Base-by-base conservation (phyloP, 2,113 vertebrate species). In the Misgurnus anguillicaudatus region DNA sequence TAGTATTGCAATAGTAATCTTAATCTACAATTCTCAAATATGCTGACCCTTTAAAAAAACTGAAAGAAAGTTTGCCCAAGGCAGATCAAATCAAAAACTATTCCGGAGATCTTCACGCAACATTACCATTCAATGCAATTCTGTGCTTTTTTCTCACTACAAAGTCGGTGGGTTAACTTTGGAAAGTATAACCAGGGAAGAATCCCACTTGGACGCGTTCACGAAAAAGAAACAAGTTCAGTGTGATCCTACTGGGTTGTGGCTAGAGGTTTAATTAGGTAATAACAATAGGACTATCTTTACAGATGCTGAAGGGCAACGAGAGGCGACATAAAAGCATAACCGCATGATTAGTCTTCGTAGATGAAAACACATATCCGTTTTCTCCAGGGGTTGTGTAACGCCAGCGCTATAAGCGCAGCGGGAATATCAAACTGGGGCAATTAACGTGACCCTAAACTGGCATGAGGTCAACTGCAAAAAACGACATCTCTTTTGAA, bases 271-370 rank as follows among this genome's bases (percentile, higher is more conserved):
- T 68, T 80, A 75, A 75, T 67, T 68, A 47, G 65, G 53, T 66
- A 80, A 80, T 75, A 75, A 75, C 79, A 80, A 80, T 68, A 61
- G 71, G 62, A 61, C 51, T 47, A 67, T 75, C 41, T 75, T 80
- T 60, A 80, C 16, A 79, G 38, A 70, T 63, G n/a, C 42, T 64
- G 48, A 79, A 63, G 51, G 9, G 64, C 77, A 70, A 24, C 61
- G 42, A 67, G n/a, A 31, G 36, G 62, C 36, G n/a, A 74, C 38
- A 70, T 75, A 69, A 79, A 75, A 79, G 63, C 41, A 58, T 74
- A 74, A 74, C 38, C 57, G 21, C 57, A 60, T n/a, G 76, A 45
- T 79, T 79, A 69, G 70, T 55, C 70, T 53, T 63, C 81, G 53
- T 39, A 60, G 53, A 68, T 69, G 63, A 64, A 75, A 75, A 78